Base-by-base conservation (phyloP, 2,797 vertebrate species). In the Gymnodraco acuticeps region DNA sequence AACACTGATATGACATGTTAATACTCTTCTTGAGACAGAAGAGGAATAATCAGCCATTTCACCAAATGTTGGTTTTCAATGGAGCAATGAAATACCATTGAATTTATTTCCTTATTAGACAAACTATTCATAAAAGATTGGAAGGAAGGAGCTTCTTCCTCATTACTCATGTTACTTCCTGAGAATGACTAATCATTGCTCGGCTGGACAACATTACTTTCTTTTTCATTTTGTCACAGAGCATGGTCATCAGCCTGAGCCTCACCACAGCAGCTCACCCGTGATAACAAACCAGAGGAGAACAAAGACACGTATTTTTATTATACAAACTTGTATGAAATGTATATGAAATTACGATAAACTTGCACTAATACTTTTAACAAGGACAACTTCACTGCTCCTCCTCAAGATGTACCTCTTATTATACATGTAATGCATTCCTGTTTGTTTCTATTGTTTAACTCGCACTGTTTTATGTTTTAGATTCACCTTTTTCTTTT, bases 111-210 rank as follows among this genome's bases (percentile, higher is more conserved):
- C 59, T 56, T 45, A 10, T 60, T 19, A 65, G 14, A 68, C 12
- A 4, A 23, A 43, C n/a, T 45, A n/a, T 51, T 41, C 64, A 12
- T n/a, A 53, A 73, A 63, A 75, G 27, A 81, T 64, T 70, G 31
- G 53, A 70, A 77, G 47, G 59, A 67, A 70, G 64, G 19, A 61
- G 20, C 77, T 56, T 46, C 64, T 84, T 82, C 68, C 71, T 77
- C 63, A 74, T 54, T 74, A 47, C 54, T 56, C 31, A 60, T 16
- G 51, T 23, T n/a, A 63, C 71, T 80, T 83, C 71, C 71, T 78
- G 43, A 14, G 3, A 59, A 58, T 84, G 19, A 62, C 53, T 8
- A 54, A 38, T 52, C 13, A 16, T 19, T 2, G 31, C 13, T 46
- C 41, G 1, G 7, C 7, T 13, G n/a, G 46, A 63, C 46, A 63